Evolutionary conservation across 1,140 invertebrate genomes (phyloP).

Genomic region (Bombus vancouverensis): DNA sequence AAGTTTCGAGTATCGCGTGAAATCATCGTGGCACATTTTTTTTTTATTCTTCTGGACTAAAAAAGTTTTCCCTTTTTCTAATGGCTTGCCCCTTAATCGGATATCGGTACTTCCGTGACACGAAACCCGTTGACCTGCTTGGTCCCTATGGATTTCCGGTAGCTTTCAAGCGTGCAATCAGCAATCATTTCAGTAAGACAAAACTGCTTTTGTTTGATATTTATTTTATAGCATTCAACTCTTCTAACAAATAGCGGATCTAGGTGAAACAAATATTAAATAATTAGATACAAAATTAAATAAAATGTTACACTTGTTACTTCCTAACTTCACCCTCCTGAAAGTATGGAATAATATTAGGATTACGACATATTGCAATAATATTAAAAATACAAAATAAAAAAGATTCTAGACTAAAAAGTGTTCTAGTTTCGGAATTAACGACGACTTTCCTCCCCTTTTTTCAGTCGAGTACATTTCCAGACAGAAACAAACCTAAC

Average conservation of each 20-base stretch:
- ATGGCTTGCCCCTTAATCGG: not conserved
- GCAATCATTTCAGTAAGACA: not conserved
- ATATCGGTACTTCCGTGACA: slow-evolving; percentile 23
- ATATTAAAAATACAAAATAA: not conserved
- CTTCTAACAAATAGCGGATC: not conserved
- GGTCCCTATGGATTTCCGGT: too few relatives aligned
- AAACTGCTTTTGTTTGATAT: not conserved
- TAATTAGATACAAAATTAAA: not conserved
- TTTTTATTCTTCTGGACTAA: not conserved
- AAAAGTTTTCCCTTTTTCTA: not conserved
- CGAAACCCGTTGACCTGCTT: slow-evolving; percentile 36
- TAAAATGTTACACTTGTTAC: not conserved
- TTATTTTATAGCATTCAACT: not conserved
- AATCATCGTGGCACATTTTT: not conserved
- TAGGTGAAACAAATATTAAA: not conserved
- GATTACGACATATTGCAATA: too few relatives aligned
- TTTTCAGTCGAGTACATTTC: not conserved
- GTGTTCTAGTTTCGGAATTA: not conserved
- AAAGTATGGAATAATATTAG: not conserved
- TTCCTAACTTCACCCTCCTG: not conserved
- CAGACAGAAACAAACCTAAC: too few relatives aligned
- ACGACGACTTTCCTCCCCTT: not conserved
- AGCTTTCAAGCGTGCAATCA: not conserved
- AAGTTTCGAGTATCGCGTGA: slow-evolving; percentile 1
- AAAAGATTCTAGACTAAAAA: not conserved